Evolutionary conservation across 1,140 invertebrate genomes (phyloP).

Genomic region (Lysiphlebus fabarum): DNA sequence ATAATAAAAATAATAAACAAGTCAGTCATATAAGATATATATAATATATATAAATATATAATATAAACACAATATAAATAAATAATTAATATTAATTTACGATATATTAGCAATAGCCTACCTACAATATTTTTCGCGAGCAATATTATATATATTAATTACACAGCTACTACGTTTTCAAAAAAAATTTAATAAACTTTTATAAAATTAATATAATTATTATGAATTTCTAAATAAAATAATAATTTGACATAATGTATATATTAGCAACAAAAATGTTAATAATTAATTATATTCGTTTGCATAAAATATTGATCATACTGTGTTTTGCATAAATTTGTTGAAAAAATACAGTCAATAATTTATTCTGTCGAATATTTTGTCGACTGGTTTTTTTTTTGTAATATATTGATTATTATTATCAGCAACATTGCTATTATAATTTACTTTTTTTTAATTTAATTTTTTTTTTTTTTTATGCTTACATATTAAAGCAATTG

Average conservation of each 20-base stretch:
- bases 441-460: no score
- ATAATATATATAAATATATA: no score
- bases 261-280: neutral
- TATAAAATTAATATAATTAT: no score
- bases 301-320: no score
- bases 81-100: slow-evolving; percentile 26
- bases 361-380: no score
- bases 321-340: neutral
- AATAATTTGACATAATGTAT: neutral
- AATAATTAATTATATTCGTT: neutral
- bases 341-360: slow-evolving; percentile 13
- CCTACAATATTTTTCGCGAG: slow-evolving; percentile 31
- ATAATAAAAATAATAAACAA: slow-evolving; percentile 13
- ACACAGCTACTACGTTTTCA: slow-evolving; percentile 31
- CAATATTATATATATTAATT: slow-evolving; percentile 26
- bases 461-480: no score
- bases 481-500: no score
- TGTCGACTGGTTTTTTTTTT: no score
- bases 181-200: neutral
- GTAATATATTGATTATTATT: no score
- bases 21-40: slow-evolving; percentile 13
- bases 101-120: slow-evolving; percentile 32
- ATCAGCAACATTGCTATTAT: no score
- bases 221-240: slow-evolving; percentile 4
- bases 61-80: slow-evolving; percentile 7